Conservation (phyloP, 2,888 invertebrate species). For the Pseudeuparius sepicola region DNA sequence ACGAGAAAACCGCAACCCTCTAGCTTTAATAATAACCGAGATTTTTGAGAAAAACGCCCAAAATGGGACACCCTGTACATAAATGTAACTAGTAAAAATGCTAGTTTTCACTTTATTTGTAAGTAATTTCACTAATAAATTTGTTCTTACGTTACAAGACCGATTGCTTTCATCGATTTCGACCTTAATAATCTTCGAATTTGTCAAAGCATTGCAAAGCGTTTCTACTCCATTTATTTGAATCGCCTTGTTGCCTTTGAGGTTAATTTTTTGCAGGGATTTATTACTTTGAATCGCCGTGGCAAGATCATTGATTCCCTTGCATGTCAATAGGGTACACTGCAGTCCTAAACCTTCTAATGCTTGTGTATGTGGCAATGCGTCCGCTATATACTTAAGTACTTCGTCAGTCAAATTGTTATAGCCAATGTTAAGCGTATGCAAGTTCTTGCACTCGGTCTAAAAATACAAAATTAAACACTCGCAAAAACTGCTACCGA, state of each 20-base stretch:
- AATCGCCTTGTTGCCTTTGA: constrained; percentile 36
- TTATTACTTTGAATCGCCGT: constrained; percentile 31
- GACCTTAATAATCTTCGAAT: constrained; percentile 33
- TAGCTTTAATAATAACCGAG: too few relatives aligned
- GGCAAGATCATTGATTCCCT: constrained; percentile 30
- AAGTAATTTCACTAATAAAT: too few relatives aligned
- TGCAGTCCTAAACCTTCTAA: constrained; percentile 36
- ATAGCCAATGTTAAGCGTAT: constrained; percentile 34
- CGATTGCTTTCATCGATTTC: constrained; percentile 35
- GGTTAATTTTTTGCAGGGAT: constrained; percentile 35
- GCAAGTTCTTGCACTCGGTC: constrained; percentile 32
- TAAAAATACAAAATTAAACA: constrained; percentile 19
- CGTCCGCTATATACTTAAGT: constrained; percentile 28
- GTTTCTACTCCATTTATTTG: constrained; percentile 33
- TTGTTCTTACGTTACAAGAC: constrained; percentile 35
- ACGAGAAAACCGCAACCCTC: too few relatives aligned
- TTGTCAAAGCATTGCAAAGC: constrained; percentile 33
- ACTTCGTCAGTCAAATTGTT: constrained; percentile 35
- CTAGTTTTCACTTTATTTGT: too few relatives aligned
- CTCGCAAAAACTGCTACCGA: too few relatives aligned
- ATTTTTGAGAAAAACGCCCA: too few relatives aligned
- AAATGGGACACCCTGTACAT: too few relatives aligned
- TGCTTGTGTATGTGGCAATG: constrained; percentile 27
- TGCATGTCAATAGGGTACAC: constrained; percentile 34
- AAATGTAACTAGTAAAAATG: too few relatives aligned